Evolutionary conservation across 2,888 invertebrate species (phyloP).

Genomic region (Pyrrhia umbra): DNA sequence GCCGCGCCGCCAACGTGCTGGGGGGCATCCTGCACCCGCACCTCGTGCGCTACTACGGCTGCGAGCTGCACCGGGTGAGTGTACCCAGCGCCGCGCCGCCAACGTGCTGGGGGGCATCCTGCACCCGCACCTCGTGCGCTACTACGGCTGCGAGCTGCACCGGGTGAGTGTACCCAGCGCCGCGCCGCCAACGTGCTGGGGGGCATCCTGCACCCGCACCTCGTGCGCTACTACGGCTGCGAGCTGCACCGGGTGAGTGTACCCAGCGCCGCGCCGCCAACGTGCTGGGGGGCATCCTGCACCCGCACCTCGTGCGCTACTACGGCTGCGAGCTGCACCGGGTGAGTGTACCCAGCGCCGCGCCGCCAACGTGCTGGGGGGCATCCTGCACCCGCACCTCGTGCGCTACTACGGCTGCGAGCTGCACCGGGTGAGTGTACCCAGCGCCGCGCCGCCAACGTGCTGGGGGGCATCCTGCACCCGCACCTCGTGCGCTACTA

Average conservation of each 20-base stretch:
- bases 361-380: slow-evolving; percentile 97
- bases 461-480: slow-evolving; percentile 97
- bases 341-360: slow-evolving; percentile 95
- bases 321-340: slow-evolving; percentile 98
- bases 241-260: no score
- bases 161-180: no score
- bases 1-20: slow-evolving; percentile 91
- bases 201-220: slow-evolving; percentile 95
- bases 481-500: slow-evolving; percentile 97
- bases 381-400: slow-evolving; percentile 95
- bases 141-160: slow-evolving; percentile 98
- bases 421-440: no score
- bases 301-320: slow-evolving; percentile 96
- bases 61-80: slow-evolving; percentile 98
- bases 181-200: slow-evolving; percentile 97
- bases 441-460: slow-evolving; percentile 96
- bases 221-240: slow-evolving; percentile 97
- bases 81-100: slow-evolving; percentile 95
- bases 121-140: slow-evolving; percentile 96
- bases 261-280: slow-evolving; percentile 96
- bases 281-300: slow-evolving; percentile 97
- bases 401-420: slow-evolving; percentile 98
- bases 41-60: slow-evolving; percentile 97
- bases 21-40: slow-evolving; percentile 96
- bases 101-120: slow-evolving; percentile 97